Evolutionary conservation across 23 tunicate species (phyloP).

Genomic region (Diplosoma virens): DNA sequence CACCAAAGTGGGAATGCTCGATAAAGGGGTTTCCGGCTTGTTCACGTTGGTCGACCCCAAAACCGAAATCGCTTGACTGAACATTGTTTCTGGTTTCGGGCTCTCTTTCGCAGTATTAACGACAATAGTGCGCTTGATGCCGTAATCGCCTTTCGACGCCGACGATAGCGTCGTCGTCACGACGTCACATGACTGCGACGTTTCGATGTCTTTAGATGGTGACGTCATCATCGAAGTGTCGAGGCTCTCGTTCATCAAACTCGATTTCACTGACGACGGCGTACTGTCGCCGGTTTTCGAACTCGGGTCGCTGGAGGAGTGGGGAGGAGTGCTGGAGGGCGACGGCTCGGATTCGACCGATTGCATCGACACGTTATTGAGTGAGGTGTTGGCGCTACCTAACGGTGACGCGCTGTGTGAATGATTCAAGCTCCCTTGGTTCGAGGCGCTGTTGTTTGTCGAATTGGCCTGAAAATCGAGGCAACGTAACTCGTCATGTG

Average conservation of each 20-base stretch:
- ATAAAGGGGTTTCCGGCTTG: background rate
- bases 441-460: too few relatives aligned
- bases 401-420: slow-evolving; percentile 58
- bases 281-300: background rate
- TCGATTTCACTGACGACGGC: background rate
- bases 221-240: slow-evolving; percentile 85
- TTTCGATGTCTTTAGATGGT: slow-evolving; percentile 25
- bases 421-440: too few relatives aligned
- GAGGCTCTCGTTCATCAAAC: background rate
- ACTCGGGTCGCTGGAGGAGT: slow-evolving; percentile 20
- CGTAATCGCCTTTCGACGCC: slow-evolving; percentile 8
- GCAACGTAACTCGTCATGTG: too few relatives aligned
- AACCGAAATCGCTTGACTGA: slow-evolving; percentile 1
- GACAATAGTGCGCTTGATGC: slow-evolving; percentile 51
- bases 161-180: background rate
- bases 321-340: slow-evolving; percentile 48
- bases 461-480: too few relatives aligned
- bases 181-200: background rate
- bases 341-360: slow-evolving; percentile 53
- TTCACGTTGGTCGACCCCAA: slow-evolving; percentile 1
- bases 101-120: background rate
- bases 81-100: background rate
- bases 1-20: slow-evolving; percentile 41
- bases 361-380: slow-evolving; percentile 56
- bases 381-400: slow-evolving; percentile 36